phyloP scores from a whole-genome alignment of 2,888 invertebrate genomes.

The Volucella inanis region DNA sequence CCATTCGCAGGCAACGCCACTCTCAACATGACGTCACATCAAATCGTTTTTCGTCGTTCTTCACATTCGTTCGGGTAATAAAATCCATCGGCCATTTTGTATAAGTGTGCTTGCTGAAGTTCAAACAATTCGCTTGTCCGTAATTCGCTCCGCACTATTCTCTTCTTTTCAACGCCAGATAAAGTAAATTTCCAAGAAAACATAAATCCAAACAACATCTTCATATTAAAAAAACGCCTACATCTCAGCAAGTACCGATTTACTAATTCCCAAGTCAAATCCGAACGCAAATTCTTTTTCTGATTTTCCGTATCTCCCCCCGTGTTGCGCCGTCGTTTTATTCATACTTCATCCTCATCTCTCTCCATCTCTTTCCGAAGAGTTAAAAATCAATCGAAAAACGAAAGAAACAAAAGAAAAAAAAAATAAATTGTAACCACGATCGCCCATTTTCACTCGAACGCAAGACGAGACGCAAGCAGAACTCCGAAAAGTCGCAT shows the following conservation, averaged over 20 bases:
- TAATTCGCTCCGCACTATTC: conserved; percentile 62
- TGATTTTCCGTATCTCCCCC: conserved; percentile 49
- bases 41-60: too few species aligned
- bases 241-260: conserved; percentile 67
- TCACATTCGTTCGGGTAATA: conserved; percentile 58
- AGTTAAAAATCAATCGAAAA: conserved; percentile 66
- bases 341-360: background rate
- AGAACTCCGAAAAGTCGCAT: conserved; percentile 57
- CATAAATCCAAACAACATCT: conserved; percentile 28
- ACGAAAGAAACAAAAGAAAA: conserved; percentile 44
- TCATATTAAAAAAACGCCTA: conserved; percentile 34
- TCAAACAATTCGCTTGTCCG: conserved; percentile 73
- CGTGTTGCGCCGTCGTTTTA: conserved; percentile 61
- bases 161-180: conserved; percentile 35
- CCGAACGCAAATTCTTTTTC: conserved; percentile 32
- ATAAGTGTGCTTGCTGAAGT: conserved; percentile 76
- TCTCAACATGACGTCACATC: conserved; percentile 76
- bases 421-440: conserved; percentile 31
- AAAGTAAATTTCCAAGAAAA: conserved; percentile 20
- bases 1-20: conserved; percentile 76
- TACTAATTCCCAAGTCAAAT: conserved; percentile 34
- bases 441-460: conserved; percentile 67
- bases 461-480: conserved; percentile 56
- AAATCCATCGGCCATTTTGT: conserved; percentile 77
- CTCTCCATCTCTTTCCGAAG: conserved; percentile 24